Percentiles rank a stretch among this genome's conserved stretches.
Evolutionary conservation across 2,797 vertebrate species (phyloP).

Genomic region (Chrysolophus pictus): DNA sequence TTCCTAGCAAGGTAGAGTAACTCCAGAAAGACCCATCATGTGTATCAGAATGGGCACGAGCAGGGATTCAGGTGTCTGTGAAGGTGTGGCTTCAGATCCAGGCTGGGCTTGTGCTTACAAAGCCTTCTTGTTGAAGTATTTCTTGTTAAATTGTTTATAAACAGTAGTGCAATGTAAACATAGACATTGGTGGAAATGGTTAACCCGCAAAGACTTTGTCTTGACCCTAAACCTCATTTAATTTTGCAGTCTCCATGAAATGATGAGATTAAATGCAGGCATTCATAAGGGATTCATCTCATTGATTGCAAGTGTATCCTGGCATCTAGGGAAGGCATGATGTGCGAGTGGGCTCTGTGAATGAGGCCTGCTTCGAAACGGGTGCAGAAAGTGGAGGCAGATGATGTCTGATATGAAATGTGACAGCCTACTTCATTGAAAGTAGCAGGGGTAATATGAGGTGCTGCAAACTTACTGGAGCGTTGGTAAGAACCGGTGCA

Average conservation of each 20-base stretch:
- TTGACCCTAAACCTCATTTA: constrained; percentile 31
- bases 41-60: background rate
- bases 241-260: background rate
- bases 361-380: background rate
- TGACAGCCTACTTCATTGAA: background rate
- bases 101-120: background rate
- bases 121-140: background rate
- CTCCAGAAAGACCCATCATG: background rate
- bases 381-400: background rate
- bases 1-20: background rate
- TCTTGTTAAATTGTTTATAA: background rate
- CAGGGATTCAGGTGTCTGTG: background rate
- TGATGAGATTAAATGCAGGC: constrained; percentile 11
- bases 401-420: background rate
- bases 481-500: background rate
- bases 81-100: background rate
- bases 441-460: background rate
- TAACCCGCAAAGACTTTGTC: background rate
- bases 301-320: background rate
- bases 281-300: background rate
- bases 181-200: background rate
- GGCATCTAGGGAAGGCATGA: background rate
- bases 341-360: background rate
- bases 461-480: background rate
- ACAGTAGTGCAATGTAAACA: background rate